phyloP scores from a whole-genome alignment of 2,113 vertebrate genomes.

The Alligator sinensis region DNA sequence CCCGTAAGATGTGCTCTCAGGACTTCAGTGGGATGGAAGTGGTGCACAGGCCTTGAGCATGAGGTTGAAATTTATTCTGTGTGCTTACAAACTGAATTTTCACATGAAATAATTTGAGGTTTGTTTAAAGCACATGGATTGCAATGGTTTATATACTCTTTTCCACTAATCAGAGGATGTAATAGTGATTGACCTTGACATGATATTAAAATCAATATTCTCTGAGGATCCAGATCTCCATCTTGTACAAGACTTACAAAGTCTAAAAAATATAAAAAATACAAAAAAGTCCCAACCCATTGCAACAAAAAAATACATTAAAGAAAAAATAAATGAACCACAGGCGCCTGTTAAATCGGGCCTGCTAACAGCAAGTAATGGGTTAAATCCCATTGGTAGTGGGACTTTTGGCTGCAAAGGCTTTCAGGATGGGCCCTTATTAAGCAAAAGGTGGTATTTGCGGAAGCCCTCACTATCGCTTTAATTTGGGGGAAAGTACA shows the following conservation, averaged over 20 bases:
- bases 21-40: not conserved
- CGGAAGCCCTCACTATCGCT: not conserved
- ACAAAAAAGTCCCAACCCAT: not conserved
- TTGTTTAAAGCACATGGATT: not conserved
- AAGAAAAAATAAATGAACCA: not conserved
- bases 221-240: not conserved
- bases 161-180: conserved; percentile 1
- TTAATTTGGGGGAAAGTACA: not conserved
- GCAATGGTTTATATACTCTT: not conserved
- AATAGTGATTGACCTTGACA: conserved; percentile 14
- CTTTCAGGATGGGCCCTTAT: not conserved
- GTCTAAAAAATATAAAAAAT: not conserved
- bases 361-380: not conserved
- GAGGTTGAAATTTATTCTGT: not conserved
- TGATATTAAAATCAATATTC: not conserved
- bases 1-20: not conserved
- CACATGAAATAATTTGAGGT: not conserved
- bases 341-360: not conserved
- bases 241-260: conserved; percentile 18
- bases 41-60: not conserved
- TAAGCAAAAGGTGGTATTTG: not conserved
- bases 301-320: not conserved
- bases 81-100: not conserved
- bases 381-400: not conserved
- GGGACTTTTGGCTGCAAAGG: not conserved